Percentiles rank a stretch among this genome's conserved stretches.
phyloP scores from a whole-genome alignment of 2,797 vertebrate species.

The Sparus aurata region DNA sequence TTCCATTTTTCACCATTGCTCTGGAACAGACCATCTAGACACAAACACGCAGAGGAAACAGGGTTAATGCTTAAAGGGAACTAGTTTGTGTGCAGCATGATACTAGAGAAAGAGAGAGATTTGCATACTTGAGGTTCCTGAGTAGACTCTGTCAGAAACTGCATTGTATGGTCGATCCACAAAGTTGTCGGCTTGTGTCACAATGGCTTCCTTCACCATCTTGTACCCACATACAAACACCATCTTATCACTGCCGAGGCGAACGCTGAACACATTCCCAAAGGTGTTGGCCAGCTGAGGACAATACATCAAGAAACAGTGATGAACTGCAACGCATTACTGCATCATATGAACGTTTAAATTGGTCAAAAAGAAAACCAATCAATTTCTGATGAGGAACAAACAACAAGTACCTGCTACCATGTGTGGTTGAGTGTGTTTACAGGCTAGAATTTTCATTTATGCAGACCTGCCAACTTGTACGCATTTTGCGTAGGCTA shows the following conservation, averaged over 20 bases:
- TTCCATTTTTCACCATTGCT: conserved; percentile 77
- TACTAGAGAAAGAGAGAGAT: background rate
- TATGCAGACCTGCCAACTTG: no score
- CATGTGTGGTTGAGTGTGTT: no score
- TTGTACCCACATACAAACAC: conserved; percentile 3
- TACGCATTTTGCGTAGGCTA: no score
- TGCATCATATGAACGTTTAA: background rate
- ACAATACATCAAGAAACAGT: background rate
- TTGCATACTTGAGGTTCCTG: background rate
- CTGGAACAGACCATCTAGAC: conserved; percentile 69
- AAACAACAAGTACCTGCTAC: no score
- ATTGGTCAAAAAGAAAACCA: background rate
- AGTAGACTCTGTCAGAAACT: accelerated
- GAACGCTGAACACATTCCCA: background rate
- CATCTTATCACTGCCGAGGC: background rate
- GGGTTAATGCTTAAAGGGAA: background rate
- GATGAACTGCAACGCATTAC: background rate
- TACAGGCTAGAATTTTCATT: no score
- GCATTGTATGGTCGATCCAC: background rate
- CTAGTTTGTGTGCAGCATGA: background rate
- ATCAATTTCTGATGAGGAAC: no score
- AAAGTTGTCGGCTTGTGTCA: conserved; percentile 15
- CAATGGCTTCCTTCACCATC: conserved; percentile 12
- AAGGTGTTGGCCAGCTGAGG: conserved; percentile 1
- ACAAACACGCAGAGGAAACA: background rate